Base-by-base conservation (phyloP, 2,888 invertebrate species). In the Dryobotodes eremita region DNA sequence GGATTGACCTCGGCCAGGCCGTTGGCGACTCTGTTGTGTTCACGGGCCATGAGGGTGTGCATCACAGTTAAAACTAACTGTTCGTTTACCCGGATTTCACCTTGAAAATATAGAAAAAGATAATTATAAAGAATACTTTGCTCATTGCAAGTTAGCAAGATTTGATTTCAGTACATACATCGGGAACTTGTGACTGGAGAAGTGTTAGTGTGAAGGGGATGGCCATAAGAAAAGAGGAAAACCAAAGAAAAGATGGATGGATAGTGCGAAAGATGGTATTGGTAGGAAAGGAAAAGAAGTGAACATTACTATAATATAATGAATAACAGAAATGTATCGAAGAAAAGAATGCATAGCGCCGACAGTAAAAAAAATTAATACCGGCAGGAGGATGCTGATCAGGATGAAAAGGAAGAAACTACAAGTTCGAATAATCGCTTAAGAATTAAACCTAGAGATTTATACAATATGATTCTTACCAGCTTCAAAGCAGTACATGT, bases 401-500 rank as follows among this genome's bases (percentile, higher is more conserved):
- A 42, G 0, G 15, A 15, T 23, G 46, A 17, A 8, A 17, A 20
- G 11, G 1, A 31, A 48, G 15, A 53, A 50, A 53, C 3, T 10
- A 36, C 15, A n/a, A 59, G 7, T 23, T 46, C 0, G 13, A 71
- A 72, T 46, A 13, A 17, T 50, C 0, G 5, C 3, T 4, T 50
- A 23, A 75, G 36, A 31, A 13, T n/a, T 8, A 23, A 53, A 13
- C 13, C 4, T 48, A 13, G 5, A 2, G 20, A 31, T 26, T 50
- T 1, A 23, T 0, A n/a, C 15, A 50, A 57, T 23, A 61, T 31
- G 4, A 53, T 75, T 90, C 96, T 95, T 94, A 98, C 99, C 99
- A 87, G 98, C 98, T 97, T 99, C 99, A 92, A 99, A 99, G 93
- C 99, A 99, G 94, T 98, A 99, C 98, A 99, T 98, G 86, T 98